Evolutionary conservation across 2,797 vertebrate genomes (phyloP).

Genomic region (Hoplostethus mediterraneus): DNA sequence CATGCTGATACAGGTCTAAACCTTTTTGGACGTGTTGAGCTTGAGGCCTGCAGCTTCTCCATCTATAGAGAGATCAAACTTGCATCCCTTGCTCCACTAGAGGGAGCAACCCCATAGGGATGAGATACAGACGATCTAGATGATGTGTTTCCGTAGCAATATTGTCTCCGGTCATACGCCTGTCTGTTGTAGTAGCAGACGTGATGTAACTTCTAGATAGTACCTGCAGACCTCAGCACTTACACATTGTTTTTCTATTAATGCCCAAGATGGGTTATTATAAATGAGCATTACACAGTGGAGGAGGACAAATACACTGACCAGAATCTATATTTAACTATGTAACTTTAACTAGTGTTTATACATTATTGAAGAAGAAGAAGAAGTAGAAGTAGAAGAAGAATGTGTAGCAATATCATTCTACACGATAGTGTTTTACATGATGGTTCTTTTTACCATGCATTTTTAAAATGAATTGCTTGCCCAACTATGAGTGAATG

Average conservation of each 20-base stretch:
- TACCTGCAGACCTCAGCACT: neutral
- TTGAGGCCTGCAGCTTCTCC: neutral
- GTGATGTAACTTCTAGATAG: constrained; percentile 7
- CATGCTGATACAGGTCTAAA: neutral
- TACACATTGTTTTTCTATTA: constrained; percentile 2
- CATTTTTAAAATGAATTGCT: neutral
- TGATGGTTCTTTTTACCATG: constrained; percentile 9
- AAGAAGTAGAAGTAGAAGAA: neutral
- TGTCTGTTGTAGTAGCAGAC: neutral
- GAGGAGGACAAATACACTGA: constrained; percentile 1
- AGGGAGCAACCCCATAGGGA: constrained; percentile 78
- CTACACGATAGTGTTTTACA: neutral
- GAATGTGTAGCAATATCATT: neutral
- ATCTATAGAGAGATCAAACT: constrained; percentile 29
- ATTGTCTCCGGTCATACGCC: neutral
- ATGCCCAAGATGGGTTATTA: neutral
- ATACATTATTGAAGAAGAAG: too few species aligned
- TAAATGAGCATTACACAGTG: neutral
- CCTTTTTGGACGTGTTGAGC: neutral
- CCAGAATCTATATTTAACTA: too few species aligned
- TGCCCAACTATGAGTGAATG: neutral
- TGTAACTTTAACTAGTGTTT: too few species aligned
- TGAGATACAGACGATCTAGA: constrained; percentile 27
- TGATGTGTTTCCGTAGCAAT: constrained; percentile 7
- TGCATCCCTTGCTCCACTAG: constrained; percentile 67